These are phyloP conservation scores for Cylindroiulus punctatus DNA, from an alignment of 2,888 invertebrate genomes.

Conservation along the genomic window DNA sequence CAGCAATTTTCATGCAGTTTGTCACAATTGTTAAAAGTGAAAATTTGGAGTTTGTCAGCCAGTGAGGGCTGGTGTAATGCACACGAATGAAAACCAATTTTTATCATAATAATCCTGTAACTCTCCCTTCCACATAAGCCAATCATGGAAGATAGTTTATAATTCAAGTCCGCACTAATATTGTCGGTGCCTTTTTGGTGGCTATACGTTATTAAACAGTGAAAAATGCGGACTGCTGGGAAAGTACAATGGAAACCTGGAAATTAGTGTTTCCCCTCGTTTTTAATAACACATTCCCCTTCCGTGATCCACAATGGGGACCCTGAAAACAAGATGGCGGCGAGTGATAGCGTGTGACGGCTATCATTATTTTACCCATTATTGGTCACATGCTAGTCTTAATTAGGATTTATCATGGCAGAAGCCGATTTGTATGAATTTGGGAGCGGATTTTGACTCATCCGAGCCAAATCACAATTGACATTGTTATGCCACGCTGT, in stretches of 20 bases:
- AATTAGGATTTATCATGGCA: conserved; percentile 34
- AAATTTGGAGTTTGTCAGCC: background rate
- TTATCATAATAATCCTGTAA: background rate
- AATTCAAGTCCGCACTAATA: background rate
- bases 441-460: conserved; percentile 37
- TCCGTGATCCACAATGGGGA: background rate
- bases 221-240: background rate
- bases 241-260: background rate
- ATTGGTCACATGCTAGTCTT: background rate
- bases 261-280: background rate
- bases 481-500: background rate
- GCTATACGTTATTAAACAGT: background rate
- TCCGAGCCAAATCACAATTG: conserved; percentile 30
- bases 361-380: conserved; percentile 14
- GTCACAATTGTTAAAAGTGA: background rate
- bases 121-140: background rate
- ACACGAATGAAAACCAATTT: conserved; percentile 21
- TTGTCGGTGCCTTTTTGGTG: background rate
- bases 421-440: conserved; percentile 30
- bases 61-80: background rate
- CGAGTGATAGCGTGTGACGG: background rate
- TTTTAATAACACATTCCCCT: conserved; percentile 18
- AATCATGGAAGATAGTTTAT: background rate
- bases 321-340: conserved; percentile 10
- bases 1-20: background rate